Evolutionary conservation across 2,113 vertebrate species (phyloP), one percentile per base, ranked within the genome.

Genomic region (Morone chrysops): DNA sequence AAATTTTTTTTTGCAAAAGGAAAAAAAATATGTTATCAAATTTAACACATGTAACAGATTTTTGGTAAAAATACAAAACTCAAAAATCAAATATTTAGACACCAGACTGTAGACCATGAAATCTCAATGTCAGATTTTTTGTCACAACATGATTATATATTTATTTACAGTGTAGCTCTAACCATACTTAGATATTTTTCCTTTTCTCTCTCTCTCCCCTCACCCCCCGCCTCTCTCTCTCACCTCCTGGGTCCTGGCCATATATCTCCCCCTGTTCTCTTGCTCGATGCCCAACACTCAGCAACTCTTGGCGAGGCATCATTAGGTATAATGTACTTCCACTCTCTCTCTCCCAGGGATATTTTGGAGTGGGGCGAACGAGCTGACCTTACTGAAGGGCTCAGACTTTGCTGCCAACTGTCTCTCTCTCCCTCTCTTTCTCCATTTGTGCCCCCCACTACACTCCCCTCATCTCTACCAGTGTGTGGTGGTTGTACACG

Each of bases 241-340:
- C 76, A 36, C 71, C 74, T 53, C 70, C 77, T 20, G 62, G 73
- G 81, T 71, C 31, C 8, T 11, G 72, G 80, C 70, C 83, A 75
- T 94, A 89, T 87, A 92, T 93, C 89, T 91, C 78, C 70, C 80
- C 61, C 53, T 65, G 67, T 68, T 78, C 86, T 59, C 83, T 57
- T 38, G 60, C 81, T 74, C 62, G 69, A 70, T 76, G 86, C 81
- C 86, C 90, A 87, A 67, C 82, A 82, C 91, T 94, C 91, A 93
- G 94, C 93, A 91, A 88, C 87, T 94, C 91, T 89, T 85, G 90
- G 92, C 75, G 68, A 91, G 77, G 91, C 89, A 81, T 92, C 92
- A 94, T 94, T 94, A 94, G 92, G 81, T 91, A 80, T 89, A 91
- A 93, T 94, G 88, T 91, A 79, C 73, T 51, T 38, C 80, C 63